Evolutionary conservation across 64 coral and sea anemone species (phyloP), one percentile per base, ranked within the genome.

Genomic region (Montipora efflorescens): DNA sequence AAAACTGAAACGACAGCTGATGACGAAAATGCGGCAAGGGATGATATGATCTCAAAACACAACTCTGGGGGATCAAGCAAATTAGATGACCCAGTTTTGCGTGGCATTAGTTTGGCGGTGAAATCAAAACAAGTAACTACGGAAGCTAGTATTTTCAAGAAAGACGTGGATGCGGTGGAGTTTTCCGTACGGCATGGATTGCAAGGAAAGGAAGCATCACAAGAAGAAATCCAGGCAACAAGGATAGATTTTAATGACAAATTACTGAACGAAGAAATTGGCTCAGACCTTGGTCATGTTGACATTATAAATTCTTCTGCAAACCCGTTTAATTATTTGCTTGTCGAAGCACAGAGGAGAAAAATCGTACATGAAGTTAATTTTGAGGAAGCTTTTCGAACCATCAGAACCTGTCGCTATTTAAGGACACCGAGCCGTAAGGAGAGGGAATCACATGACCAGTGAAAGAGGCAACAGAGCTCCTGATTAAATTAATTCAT

Each of bases 281-380:
- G 66, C 44, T 3, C 44, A 86, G 66, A 86, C 1, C n/a, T 67
- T 8, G 46, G 15, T 72, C 7, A 8, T 11, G 19, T 86, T 72
- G 82, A 86, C 45, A 44, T 68, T 51, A 13, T 59, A 22, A 48
- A 48, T 19, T 47, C 66, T 23, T 72, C 64, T 9, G 82, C 62
- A 72, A 86, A 86, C n/a, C 82, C 82, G 20, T 86, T 86, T 86
- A 86, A 86, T 49, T 73, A 86, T 46, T 72, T 86, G 66, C 67
- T 86, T 13, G 18, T 86, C 3, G 45, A 86, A 72, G 66, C 67
- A 23, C 47, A 86, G 7, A 70, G 82, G 49, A n/a, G 44, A 21
- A 86, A 49, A 13, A 64, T 59, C 8, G 1, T 79, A 1, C 70
- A 87, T 82, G 58, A 87, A 87, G 2, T 36, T 1, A 93, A 77